A percentile compares a stretch with the other conserved stretches of the same genome.
Evolutionary conservation across 2,113 vertebrate species (phyloP).

Genomic region (Perca schrenkii): DNA sequence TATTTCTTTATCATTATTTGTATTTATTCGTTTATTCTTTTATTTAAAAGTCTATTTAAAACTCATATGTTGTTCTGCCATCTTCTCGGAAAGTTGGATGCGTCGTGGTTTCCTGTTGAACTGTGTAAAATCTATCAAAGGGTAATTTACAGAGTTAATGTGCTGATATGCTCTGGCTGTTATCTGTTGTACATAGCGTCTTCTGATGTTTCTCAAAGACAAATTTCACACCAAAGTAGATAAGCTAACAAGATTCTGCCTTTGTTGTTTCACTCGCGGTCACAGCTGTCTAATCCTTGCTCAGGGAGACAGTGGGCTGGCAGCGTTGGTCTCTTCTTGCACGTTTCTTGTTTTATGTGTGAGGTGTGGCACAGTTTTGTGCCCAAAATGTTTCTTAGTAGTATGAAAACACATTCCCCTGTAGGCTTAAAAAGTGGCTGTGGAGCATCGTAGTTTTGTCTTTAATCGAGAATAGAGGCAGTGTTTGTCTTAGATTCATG

Average conservation of each 20-base stretch:
- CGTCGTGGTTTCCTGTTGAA: constrained; percentile 4
- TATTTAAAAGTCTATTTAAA: neutral
- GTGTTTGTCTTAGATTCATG: neutral
- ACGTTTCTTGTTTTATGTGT: constrained; percentile 36
- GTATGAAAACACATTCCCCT: constrained; percentile 2
- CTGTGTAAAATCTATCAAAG: constrained; percentile 49
- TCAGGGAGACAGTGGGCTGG: constrained; percentile 23
- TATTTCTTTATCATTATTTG: too few species aligned
- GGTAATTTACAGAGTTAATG: constrained; percentile 51
- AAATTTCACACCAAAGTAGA: constrained; percentile 70
- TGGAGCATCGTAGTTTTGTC: constrained; percentile 1
- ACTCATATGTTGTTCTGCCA: neutral
- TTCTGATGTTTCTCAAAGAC: constrained; percentile 61
- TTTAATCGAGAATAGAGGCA: neutral
- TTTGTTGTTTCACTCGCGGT: constrained; percentile 55
- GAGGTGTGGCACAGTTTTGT: constrained; percentile 54
- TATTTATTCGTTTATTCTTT: too few species aligned
- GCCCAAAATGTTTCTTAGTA: constrained; percentile 7
- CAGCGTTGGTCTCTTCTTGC: constrained; percentile 9
- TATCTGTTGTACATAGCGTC: constrained; percentile 56
- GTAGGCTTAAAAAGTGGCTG: constrained; percentile 13
- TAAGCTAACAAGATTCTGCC: constrained; percentile 68
- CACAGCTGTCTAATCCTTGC: constrained; percentile 49
- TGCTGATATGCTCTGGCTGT: constrained; percentile 55
- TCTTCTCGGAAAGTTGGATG: constrained; percentile 21